These are phyloP conservation scores for Drosophila ogumai DNA, from an alignment of 1,140 invertebrate genomes.

Conservation along the genomic window DNA sequence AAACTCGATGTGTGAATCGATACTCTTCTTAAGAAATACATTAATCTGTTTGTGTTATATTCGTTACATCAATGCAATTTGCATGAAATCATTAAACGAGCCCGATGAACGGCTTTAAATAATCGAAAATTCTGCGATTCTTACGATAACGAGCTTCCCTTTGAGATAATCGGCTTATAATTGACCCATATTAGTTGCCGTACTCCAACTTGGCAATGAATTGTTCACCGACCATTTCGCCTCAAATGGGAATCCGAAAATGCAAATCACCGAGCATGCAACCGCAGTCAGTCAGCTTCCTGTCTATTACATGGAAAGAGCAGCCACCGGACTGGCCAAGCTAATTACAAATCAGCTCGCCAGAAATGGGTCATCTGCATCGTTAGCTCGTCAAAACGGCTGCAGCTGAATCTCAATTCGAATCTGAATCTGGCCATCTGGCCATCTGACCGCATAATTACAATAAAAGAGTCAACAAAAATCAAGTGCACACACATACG, in stretches of 20 bases:
- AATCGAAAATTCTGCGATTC: neutral
- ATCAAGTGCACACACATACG: conserved; percentile 52
- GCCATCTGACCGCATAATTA: conserved; percentile 62
- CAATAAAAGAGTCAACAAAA: conserved; percentile 67
- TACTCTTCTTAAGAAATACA: neutral
- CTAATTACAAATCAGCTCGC: conserved; percentile 55
- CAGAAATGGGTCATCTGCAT: conserved; percentile 58
- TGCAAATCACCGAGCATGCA: conserved; percentile 23
- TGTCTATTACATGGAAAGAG: conserved; percentile 45
- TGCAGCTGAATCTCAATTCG: conserved; percentile 43
- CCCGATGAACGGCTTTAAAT: no score
- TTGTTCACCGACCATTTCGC: conserved; percentile 40
- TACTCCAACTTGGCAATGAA: conserved; percentile 7
- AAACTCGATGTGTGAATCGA: neutral
- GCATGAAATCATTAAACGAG: neutral
- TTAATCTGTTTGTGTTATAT: neutral
- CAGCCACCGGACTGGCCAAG: conserved; percentile 26
- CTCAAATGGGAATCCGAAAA: conserved; percentile 20
- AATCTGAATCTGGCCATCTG: conserved; percentile 31
- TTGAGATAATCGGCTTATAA: conserved; percentile 7
- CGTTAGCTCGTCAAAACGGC: conserved; percentile 44
- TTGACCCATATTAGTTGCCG: conserved; percentile 22
- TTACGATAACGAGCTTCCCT: neutral
- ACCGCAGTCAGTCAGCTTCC: conserved; percentile 43
- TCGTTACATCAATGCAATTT: neutral